Conservation (phyloP, 2,113 vertebrate species). For the Probosciger aterrimus region DNA sequence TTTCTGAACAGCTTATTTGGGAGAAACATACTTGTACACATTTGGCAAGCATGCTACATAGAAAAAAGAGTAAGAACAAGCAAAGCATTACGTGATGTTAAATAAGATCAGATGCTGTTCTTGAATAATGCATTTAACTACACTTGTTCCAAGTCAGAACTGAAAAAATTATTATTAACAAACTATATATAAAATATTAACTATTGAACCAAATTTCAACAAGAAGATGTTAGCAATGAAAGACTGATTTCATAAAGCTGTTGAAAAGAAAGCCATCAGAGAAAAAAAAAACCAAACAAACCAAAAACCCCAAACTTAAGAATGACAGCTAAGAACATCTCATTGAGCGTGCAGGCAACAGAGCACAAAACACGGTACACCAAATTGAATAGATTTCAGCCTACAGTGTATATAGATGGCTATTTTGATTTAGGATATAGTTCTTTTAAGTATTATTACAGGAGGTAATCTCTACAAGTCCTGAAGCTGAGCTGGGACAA, state of each 20-base stretch:
- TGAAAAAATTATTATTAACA: conserved; percentile 54
- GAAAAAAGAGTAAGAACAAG: conserved; percentile 44
- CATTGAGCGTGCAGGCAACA: not conserved
- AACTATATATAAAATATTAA: conserved; percentile 36
- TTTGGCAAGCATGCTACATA: conserved; percentile 33
- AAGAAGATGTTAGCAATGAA: not conserved
- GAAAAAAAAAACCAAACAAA: not conserved
- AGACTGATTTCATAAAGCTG: not conserved
- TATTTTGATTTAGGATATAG: not conserved
- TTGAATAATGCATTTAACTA: conserved; percentile 57
- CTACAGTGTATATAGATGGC: not conserved
- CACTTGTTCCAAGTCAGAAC: conserved; percentile 30
- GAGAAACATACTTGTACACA: conserved; percentile 19
- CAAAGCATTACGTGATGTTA: conserved; percentile 34
- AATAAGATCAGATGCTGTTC: conserved; percentile 61
- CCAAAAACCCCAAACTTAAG: not conserved
- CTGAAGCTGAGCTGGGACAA: not conserved
- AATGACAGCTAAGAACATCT: not conserved
- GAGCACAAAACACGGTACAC: not conserved
- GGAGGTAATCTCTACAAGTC: not conserved
- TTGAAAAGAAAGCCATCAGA: not conserved
- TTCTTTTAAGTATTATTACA: not conserved
- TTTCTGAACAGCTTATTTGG: conserved; percentile 43
- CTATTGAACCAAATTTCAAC: conserved; percentile 25
- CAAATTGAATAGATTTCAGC: not conserved